phyloP scores from a whole-genome alignment of 2,113 vertebrate genomes.

The Archocentrus centrarchus region DNA sequence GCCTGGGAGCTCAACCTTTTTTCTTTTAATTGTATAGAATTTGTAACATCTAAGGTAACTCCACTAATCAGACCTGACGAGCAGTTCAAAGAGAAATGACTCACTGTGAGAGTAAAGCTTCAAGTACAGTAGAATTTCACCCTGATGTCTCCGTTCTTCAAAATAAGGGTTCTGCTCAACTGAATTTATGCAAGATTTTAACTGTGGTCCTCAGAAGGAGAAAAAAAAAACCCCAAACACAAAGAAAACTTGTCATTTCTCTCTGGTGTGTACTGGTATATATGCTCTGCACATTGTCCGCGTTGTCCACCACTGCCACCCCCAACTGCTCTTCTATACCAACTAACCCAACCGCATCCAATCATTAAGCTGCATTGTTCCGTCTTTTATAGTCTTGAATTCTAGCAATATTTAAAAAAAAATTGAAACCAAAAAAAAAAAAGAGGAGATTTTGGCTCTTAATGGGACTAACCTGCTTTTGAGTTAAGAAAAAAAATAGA shows the following conservation, averaged over 20 bases:
- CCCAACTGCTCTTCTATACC: conserved; percentile 26
- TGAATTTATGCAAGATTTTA: background rate
- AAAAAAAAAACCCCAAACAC: no score
- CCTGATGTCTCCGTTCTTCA: conserved; percentile 21
- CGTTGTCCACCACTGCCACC: background rate
- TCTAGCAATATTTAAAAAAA: conserved; percentile 17
- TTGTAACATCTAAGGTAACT: background rate
- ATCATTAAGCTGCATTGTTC: conserved; percentile 57
- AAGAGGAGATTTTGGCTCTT: conserved; percentile 15
- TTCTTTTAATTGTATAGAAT: no score
- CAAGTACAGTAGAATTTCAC: conserved; percentile 23
- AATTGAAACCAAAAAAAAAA: background rate
- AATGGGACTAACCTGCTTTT: conserved; percentile 29
- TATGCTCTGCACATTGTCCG: background rate
- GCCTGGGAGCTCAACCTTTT: no score
- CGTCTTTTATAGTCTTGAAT: conserved; percentile 42
- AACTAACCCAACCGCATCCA: conserved; percentile 63
- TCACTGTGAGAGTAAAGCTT: conserved; percentile 45
- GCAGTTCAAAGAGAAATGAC: conserved; percentile 1
- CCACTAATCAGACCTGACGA: background rate
- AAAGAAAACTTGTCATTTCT: no score
- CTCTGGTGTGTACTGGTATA: background rate
- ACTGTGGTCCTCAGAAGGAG: background rate
- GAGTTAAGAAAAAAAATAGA: background rate
- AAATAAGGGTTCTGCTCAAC: background rate